Percentiles rank a stretch among this genome's conserved stretches.
phyloP scores from a whole-genome alignment of 1,140 invertebrate genomes.

The Solenopsis invicta region DNA sequence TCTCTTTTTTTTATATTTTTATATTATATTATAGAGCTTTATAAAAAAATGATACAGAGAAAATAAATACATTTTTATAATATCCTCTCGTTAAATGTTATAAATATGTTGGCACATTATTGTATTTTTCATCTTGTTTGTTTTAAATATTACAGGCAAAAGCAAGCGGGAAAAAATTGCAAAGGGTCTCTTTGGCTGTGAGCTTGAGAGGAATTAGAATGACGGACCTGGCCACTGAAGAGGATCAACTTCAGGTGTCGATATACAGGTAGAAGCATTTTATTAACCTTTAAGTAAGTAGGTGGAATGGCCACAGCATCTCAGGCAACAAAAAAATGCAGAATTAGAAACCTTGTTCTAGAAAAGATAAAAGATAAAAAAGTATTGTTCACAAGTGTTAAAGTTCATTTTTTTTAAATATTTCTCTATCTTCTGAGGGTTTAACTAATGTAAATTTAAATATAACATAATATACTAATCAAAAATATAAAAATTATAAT shows the following conservation, averaged over 20 bases:
- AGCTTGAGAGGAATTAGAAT: constrained; percentile 92
- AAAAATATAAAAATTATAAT: background rate
- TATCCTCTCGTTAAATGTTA: background rate
- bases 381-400: no score
- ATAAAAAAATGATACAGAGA: background rate
- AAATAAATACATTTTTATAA: constrained; percentile 2
- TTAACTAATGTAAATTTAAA: no score
- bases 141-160: constrained; percentile 87
- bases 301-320: no score
- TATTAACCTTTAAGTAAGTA: background rate
- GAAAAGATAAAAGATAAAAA: no score
- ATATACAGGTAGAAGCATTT: constrained; percentile 91
- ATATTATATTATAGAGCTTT: background rate
- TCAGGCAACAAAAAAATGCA: no score
- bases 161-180: constrained; percentile 90
- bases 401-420: no score
- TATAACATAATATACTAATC: no score
- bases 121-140: constrained; percentile 11
- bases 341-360: no score
- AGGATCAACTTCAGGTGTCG: constrained; percentile 92
- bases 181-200: constrained; percentile 91
- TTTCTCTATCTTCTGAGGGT: no score
- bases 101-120: background rate
- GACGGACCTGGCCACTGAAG: constrained; percentile 90
- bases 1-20: background rate